Conservation (phyloP, 2,888 invertebrate genomes). For the Diploptera punctata region DNA sequence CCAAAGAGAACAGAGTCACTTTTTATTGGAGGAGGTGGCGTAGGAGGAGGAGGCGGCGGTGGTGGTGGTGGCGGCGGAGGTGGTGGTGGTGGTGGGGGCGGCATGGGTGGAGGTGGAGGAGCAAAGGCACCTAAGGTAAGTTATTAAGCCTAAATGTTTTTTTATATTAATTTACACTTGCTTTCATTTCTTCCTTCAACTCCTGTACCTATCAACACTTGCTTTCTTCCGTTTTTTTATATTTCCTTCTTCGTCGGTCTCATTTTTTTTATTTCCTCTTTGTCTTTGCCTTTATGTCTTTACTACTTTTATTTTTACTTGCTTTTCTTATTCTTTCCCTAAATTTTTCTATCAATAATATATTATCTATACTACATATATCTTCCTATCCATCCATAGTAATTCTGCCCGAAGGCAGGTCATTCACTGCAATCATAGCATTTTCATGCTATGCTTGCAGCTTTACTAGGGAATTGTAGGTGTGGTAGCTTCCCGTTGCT, state of each 20-base stretch:
- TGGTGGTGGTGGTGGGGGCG: constrained; percentile 5
- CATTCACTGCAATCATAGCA: too few relatives aligned
- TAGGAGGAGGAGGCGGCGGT: constrained; percentile 48
- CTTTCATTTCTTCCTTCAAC: not conserved
- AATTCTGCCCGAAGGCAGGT: too few relatives aligned
- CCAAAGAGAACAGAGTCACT: constrained; percentile 92
- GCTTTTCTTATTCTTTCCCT: not conserved
- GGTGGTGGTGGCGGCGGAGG: constrained; percentile 4
- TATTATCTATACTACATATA: too few relatives aligned
- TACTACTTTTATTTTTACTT: not conserved
- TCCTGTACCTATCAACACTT: not conserved
- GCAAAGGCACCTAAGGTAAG: constrained; percentile 46
- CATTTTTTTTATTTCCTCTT: not conserved
- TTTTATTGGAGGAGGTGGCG: constrained; percentile 62
- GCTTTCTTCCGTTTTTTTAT: not conserved
- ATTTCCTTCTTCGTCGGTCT: not conserved
- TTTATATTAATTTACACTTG: too few relatives aligned
- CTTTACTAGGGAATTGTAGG: too few relatives aligned
- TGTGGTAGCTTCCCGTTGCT: too few relatives aligned
- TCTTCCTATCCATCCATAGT: too few relatives aligned
- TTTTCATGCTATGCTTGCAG: too few relatives aligned
- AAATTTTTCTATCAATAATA: not conserved
- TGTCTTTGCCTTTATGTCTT: not conserved
- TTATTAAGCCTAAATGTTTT: too few relatives aligned
- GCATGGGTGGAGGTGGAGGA: not conserved